These are phyloP conservation scores for Xanthorhoe spadicearia DNA, from an alignment of 2,888 invertebrate species.

Conservation along the genomic window DNA sequence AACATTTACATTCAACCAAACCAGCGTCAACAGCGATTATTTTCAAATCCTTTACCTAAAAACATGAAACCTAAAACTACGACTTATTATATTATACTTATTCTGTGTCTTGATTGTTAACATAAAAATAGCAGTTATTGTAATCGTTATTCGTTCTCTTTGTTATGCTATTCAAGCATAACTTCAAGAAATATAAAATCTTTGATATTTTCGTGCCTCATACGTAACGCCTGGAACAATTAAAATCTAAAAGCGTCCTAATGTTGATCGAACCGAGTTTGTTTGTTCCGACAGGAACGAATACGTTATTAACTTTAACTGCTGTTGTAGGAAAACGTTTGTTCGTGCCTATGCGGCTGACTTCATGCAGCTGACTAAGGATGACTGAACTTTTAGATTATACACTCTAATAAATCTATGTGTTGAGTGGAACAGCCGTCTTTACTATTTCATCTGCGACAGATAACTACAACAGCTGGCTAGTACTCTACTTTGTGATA, in stretches of 20 bases:
- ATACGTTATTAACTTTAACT: slow-evolving; percentile 50
- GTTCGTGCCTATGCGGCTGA: slow-evolving; percentile 45
- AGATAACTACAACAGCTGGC: background rate
- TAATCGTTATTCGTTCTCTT: background rate
- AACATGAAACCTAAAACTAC: too few relatives aligned
- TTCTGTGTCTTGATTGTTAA: background rate
- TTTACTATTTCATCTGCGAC: background rate
- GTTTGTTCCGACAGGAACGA: slow-evolving; percentile 53
- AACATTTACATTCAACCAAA: too few relatives aligned
- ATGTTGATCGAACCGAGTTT: slow-evolving; percentile 53
- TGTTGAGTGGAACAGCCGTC: background rate
- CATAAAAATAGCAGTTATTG: background rate
- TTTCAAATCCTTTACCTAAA: too few relatives aligned
- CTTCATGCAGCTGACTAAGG: slow-evolving; percentile 15
- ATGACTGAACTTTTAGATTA: background rate
- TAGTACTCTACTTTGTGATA: background rate
- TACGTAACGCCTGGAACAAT: slow-evolving; percentile 49
- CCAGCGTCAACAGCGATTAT: too few relatives aligned
- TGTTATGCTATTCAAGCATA: background rate
- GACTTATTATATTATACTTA: too few relatives aligned
- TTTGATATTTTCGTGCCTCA: slow-evolving; percentile 6
- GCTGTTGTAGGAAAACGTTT: slow-evolving; percentile 40
- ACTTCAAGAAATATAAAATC: background rate
- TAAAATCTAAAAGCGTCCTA: slow-evolving; percentile 51
- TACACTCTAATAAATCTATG: background rate